Evolutionary conservation across 2,113 vertebrate genomes (phyloP).

Genomic region (Aleadryas rufinucha): DNA sequence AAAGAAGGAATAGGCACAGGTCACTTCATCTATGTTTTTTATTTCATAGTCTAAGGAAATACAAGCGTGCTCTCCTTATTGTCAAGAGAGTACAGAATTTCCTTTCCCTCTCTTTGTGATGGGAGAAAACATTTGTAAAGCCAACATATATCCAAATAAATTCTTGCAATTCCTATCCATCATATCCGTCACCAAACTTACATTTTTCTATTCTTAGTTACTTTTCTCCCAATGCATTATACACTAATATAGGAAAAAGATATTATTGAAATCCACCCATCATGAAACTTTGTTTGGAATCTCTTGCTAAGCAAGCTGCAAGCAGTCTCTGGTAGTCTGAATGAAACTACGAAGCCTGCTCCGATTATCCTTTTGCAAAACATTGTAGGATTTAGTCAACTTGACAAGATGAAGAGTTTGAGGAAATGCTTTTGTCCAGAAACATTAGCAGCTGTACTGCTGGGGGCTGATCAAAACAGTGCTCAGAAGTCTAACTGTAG

Average conservation of each 20-base stretch:
- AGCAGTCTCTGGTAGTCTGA: not conserved
- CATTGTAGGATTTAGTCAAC: not conserved
- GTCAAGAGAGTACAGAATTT: not conserved
- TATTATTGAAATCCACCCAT: not conserved
- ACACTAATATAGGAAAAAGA: not conserved
- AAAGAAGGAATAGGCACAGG: not conserved
- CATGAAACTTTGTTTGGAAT: not conserved
- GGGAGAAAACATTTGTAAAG: not conserved
- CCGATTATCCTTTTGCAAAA: not conserved
- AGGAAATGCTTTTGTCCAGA: constrained; percentile 5
- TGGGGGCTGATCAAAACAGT: not conserved
- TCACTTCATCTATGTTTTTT: not conserved
- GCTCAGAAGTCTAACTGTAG: not conserved
- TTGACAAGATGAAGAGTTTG: not conserved
- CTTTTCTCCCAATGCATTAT: not conserved
- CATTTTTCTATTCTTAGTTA: not conserved
- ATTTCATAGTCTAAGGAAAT: not conserved
- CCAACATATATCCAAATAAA: constrained; percentile 1
- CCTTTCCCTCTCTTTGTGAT: not conserved
- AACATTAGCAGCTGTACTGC: not conserved
- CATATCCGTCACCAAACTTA: not conserved
- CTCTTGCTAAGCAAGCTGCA: not conserved
- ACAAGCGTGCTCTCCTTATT: not conserved
- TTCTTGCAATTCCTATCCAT: not conserved
- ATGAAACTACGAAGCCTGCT: not conserved